phyloP scores from a whole-genome alignment of 2,797 vertebrate species.

The Helicolenus hilgendorfi region DNA sequence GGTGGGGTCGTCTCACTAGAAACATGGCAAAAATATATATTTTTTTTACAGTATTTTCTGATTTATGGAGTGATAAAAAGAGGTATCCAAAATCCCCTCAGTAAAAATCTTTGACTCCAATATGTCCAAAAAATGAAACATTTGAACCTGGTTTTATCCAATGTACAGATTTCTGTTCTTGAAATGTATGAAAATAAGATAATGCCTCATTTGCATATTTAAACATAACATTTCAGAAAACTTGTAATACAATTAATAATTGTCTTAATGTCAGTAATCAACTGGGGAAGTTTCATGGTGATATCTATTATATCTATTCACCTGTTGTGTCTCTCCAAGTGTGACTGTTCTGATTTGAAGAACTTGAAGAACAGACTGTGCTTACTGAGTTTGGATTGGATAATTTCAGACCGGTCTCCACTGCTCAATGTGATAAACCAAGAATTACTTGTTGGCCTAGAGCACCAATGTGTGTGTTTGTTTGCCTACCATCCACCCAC shows the following conservation, averaged over 20 bases:
- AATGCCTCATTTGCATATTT: not conserved
- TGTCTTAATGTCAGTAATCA: not conserved
- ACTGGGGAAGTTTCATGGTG: not conserved
- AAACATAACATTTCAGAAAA: not conserved
- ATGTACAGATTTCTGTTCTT: not conserved
- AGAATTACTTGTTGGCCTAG: slow-evolving; percentile 10
- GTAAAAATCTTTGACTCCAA: not conserved
- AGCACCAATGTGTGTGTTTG: slow-evolving; percentile 14
- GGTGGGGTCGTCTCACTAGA: not conserved
- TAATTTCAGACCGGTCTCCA: not conserved
- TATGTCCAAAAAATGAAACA: not conserved
- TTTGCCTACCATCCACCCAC: slow-evolving; percentile 35
- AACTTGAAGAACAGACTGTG: not conserved
- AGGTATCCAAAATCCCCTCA: not conserved
- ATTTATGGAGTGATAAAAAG: not conserved
- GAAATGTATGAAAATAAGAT: not conserved
- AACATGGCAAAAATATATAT: not conserved
- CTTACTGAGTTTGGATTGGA: not conserved
- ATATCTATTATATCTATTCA: not conserved
- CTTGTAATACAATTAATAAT: not conserved
- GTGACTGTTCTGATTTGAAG: not conserved
- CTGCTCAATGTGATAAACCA: not conserved
- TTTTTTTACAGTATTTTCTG: not conserved
- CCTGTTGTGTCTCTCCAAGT: not conserved
- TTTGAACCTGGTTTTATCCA: not conserved